Conservation (phyloP, 1,140 invertebrate species). For the Drosophila tani region DNA sequence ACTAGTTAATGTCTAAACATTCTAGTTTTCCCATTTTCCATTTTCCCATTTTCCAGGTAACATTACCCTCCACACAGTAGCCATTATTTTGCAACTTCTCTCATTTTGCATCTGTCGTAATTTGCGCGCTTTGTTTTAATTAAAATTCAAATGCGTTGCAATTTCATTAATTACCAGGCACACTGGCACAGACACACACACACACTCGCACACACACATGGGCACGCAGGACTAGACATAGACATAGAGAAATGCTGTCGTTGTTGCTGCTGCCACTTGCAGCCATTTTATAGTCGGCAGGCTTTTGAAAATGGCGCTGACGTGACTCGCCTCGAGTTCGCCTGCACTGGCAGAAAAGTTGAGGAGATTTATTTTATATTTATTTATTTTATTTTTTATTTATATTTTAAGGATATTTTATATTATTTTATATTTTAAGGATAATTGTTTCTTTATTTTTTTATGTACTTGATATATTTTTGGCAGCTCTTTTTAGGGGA, state of each 20-base stretch:
- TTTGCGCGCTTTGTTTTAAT: slow-evolving; percentile 82
- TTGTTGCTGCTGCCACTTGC: slow-evolving; percentile 63
- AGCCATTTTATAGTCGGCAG: slow-evolving; percentile 73
- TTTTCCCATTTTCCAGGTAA: slow-evolving; percentile 5
- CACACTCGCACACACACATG: slow-evolving; percentile 17
- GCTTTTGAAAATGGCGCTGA: slow-evolving; percentile 78
- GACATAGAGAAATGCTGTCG: slow-evolving; percentile 22
- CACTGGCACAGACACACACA: slow-evolving; percentile 24
- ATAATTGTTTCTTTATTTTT: neutral
- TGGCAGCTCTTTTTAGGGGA: neutral
- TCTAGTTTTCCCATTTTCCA: too few species aligned
- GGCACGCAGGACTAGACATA: slow-evolving; percentile 18
- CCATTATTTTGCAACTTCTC: slow-evolving; percentile 8
- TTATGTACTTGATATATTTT: neutral
- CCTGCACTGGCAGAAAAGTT: neutral
- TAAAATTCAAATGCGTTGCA: slow-evolving; percentile 84
- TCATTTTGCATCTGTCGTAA: slow-evolving; percentile 52
- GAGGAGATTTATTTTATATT: neutral
- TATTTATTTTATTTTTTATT: too few species aligned
- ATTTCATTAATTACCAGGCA: slow-evolving; percentile 83
- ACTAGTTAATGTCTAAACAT: too few species aligned
- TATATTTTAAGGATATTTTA: neutral
- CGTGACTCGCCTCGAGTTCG: slow-evolving; percentile 50
- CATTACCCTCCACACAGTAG: slow-evolving; percentile 1
- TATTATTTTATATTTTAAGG: neutral